Base-by-base conservation (phyloP, 2,888 invertebrate genomes). In the Glomeris marginata region DNA sequence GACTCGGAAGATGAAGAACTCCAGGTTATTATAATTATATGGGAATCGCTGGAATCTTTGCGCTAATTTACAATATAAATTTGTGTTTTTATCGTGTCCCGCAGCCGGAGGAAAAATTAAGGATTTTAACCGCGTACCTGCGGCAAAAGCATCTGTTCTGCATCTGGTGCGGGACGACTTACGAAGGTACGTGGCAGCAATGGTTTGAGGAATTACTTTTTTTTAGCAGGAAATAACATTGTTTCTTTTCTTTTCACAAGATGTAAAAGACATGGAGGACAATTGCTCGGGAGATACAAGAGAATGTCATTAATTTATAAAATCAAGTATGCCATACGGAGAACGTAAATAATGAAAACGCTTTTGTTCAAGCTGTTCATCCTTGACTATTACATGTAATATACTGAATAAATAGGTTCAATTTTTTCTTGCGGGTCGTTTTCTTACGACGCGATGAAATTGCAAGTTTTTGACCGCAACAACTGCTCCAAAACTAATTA, bases 131-230 rank as follows among this genome's bases (percentile, higher is more conserved):
- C 0, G 64, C 68, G 28, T 84, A 86, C 64, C 66, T 86, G 49
- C 71, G 84, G 50, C 71, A 69, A n/a, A 75, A 72, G 36, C 77
- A 85, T 64, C 72, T 71, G 49, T 86, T 84, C 64, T 86, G 86
- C 62, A 74, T 81, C 47, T 86, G 84, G 80, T 86, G 86, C 70
- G 82, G 79, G 11, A 74, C 76, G 4, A 73, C 73, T 44, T 84
- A 75, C 64, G 71, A 76, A 52, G 76, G 78, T 66, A 66, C 66
- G 45, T 45, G 8, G 1, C 33, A 5, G 8, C n/a, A 4, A 3
- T 46, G 15, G 15, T 41, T 41, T 13, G 3, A 41, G 10, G 6
- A 37, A 2, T 38, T 18, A 15, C 43, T 18, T 2, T 1, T 16
- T 18, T 41, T 18, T 46, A n/a, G 21, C 13, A 34, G 22, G 16